Percentiles rank a stretch among this genome's conserved stretches.
Conservation (phyloP, 2,888 invertebrate genomes). For the Heliconius ismenius region DNA sequence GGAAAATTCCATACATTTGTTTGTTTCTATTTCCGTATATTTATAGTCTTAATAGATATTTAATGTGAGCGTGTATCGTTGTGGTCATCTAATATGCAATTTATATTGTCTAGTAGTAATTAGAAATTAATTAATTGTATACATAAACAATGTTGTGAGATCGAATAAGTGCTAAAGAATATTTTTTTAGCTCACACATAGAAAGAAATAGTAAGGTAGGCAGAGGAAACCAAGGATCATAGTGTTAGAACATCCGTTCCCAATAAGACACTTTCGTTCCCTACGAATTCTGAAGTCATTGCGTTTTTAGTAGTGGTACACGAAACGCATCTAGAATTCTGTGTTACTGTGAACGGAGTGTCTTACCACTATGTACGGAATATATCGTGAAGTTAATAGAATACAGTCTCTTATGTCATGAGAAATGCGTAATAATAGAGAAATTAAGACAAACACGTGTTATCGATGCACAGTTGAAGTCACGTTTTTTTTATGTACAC, state of each 20-base stretch:
- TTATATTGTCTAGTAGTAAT: neutral
- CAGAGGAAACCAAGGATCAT: no score
- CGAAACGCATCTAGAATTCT: neutral
- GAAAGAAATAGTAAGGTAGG: no score
- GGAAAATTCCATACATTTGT: constrained; percentile 6
- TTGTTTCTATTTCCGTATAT: constrained; percentile 13
- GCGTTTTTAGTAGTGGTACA: neutral
- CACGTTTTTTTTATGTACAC: neutral
- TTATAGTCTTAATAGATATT: constrained; percentile 10
- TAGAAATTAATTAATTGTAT: neutral
- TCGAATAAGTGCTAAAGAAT: neutral
- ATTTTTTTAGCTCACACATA: no score
- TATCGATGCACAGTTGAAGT: neutral
- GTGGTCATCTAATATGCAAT: neutral
- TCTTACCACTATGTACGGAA: neutral
- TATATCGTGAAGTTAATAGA: no score
- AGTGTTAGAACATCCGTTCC: no score
- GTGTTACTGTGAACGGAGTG: neutral
- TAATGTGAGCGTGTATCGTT: neutral
- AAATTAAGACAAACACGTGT: neutral
- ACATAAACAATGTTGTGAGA: neutral
- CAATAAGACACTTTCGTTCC: no score
- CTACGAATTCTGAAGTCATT: neutral
- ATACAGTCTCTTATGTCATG: neutral
- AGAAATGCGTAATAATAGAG: neutral